phyloP scores from a whole-genome alignment of 2,113 vertebrate species.

The Alligator sinensis region DNA sequence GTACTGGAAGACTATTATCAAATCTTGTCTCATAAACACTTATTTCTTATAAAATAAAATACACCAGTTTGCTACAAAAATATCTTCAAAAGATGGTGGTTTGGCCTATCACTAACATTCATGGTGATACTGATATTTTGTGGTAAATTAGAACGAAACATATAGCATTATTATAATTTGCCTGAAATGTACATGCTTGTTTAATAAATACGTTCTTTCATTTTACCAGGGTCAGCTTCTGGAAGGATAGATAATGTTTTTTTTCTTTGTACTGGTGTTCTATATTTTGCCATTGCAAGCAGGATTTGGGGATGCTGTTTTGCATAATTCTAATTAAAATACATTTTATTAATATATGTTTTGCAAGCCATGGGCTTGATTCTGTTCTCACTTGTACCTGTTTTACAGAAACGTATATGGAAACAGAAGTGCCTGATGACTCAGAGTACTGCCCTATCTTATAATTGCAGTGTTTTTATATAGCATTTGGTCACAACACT shows the following conservation, averaged over 20 bases:
- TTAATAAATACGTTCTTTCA: neutral
- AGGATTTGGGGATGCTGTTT: neutral
- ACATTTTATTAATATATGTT: neutral
- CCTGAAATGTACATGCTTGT: neutral
- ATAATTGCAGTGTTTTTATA: neutral
- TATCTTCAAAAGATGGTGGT: neutral
- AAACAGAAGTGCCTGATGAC: neutral
- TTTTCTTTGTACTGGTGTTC: neutral
- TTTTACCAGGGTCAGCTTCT: fast-evolving
- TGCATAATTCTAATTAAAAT: neutral
- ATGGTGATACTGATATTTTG: neutral
- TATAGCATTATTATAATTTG: neutral
- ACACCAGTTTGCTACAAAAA: neutral
- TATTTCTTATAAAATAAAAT: neutral
- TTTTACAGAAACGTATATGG: neutral
- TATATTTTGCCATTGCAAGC: neutral
- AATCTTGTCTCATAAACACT: neutral
- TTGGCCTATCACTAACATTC: neutral
- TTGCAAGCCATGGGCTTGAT: neutral
- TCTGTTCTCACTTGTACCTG: neutral
- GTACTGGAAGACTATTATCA: too few species aligned
- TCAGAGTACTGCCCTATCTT: neutral
- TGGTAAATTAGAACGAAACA: neutral
- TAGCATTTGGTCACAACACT: fast-evolving
- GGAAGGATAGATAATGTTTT: neutral